phyloP scores from a whole-genome alignment of 1,140 invertebrate species.

The Galendromus occidentalis region DNA sequence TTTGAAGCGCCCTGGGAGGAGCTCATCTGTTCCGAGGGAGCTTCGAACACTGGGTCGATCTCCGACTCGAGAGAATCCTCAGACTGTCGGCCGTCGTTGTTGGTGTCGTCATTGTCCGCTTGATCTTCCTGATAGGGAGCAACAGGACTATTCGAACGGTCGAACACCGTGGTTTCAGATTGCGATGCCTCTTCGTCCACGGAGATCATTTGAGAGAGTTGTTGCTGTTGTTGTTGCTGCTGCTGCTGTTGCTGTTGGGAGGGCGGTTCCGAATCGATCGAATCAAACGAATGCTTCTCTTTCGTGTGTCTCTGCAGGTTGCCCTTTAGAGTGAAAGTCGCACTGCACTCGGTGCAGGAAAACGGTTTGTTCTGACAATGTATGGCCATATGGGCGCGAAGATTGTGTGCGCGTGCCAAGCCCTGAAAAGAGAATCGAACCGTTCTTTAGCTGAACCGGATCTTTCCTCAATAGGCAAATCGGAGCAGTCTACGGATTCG shows the following conservation, averaged over 20 bases:
- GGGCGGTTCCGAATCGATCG: not conserved
- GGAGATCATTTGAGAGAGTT: not conserved
- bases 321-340: constrained; percentile 33
- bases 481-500: too few species aligned
- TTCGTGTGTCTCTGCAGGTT: constrained; percentile 27
- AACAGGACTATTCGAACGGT: not conserved
- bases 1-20: not conserved
- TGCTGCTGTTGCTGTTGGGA: not conserved
- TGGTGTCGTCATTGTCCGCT: not conserved
- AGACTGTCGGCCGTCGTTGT: not conserved
- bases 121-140: not conserved
- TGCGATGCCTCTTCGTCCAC: constrained; percentile 2
- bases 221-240: not conserved
- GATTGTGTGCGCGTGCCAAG: constrained; percentile 22
- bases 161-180: not conserved
- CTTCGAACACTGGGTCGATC: constrained; percentile 1
- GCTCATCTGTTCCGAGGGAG: not conserved
- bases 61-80: constrained; percentile 4
- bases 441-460: too few species aligned
- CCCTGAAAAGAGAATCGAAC: constrained; percentile 4
- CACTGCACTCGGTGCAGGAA: constrained; percentile 23
- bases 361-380: constrained; percentile 23
- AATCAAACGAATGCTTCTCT: constrained; percentile 20
- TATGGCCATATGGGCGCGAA: constrained; percentile 23
- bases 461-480: too few species aligned